Evolutionary conservation across 2,797 vertebrate genomes (phyloP).

Genomic region (Zenarchopterus dispar): DNA sequence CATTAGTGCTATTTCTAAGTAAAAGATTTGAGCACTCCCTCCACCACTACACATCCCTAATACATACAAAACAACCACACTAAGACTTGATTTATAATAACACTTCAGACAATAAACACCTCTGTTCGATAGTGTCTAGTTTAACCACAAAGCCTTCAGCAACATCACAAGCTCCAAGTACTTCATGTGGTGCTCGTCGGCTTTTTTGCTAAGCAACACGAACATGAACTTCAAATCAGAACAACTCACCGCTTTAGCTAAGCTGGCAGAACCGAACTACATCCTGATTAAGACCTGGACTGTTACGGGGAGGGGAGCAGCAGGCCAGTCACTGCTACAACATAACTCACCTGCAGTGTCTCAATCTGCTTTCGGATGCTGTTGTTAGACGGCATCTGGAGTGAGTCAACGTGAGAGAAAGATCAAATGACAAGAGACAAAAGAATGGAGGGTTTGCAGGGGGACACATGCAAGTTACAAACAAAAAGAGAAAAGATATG

Average conservation of each 20-base stretch:
- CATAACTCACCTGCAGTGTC: constrained; percentile 97
- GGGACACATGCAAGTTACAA: constrained; percentile 95
- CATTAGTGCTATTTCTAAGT: no score
- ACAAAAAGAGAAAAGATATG: constrained; percentile 79
- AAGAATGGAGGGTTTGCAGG: constrained; percentile 71
- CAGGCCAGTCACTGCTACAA: constrained; percentile 51
- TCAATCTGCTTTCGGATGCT: constrained; percentile 99
- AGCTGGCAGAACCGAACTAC: background rate
- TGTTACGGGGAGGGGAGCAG: constrained; percentile 23
- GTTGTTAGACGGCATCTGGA: constrained; percentile 99
- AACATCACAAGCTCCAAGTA: constrained; percentile 21
- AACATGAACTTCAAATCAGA: constrained; percentile 19
- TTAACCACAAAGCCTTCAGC: constrained; percentile 14
- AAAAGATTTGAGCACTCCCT: no score
- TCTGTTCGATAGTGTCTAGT: background rate
- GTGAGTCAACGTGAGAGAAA: constrained; percentile 84
- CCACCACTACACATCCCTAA: no score
- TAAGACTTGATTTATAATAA: no score
- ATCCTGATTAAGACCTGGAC: constrained; percentile 26
- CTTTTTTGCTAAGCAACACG: constrained; percentile 1
- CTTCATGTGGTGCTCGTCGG: constrained; percentile 4
- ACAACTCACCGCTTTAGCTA: constrained; percentile 1
- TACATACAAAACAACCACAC: no score
- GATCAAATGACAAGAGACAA: constrained; percentile 76
- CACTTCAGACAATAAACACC: no score